These are phyloP conservation scores for Drosophila melanosoma DNA, from an alignment of 2,888 invertebrate genomes.

Conservation along the genomic window DNA sequence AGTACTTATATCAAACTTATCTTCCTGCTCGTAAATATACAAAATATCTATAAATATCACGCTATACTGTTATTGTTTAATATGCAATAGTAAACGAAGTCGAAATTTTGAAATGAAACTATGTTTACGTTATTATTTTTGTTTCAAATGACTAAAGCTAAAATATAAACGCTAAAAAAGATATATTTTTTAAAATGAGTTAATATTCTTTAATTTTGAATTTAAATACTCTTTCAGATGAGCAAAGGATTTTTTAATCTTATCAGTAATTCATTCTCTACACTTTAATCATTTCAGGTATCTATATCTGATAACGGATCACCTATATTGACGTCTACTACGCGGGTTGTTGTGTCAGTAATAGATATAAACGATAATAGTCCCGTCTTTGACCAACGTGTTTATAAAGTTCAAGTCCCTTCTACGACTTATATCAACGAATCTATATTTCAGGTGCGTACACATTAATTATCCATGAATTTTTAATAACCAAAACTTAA, in stretches of 20 bases:
- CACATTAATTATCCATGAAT: background rate
- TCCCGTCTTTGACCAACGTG: conserved; percentile 93
- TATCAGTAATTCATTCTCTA: background rate
- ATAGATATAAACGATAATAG: conserved; percentile 95
- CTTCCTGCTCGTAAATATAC: background rate
- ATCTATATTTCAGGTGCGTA: conserved; percentile 87
- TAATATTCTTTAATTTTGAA: background rate
- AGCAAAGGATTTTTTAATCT: background rate
- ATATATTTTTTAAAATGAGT: background rate
- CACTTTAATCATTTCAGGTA: conserved; percentile 85
- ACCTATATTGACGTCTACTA: conserved; percentile 90
- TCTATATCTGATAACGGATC: conserved; percentile 92
- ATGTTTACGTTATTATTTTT: background rate
- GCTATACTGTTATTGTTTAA: background rate
- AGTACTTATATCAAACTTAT: background rate
- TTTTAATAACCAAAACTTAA: no score
- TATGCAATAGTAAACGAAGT: background rate
- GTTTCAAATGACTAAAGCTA: background rate
- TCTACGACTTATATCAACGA: conserved; percentile 86
- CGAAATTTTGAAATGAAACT: background rate
- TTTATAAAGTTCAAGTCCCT: conserved; percentile 93
- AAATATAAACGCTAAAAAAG: background rate
- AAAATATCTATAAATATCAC: background rate
- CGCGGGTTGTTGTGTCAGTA: conserved; percentile 92
- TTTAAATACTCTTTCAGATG: background rate